phyloP scores from a whole-genome alignment of 2,113 vertebrate genomes.

The Oreochromis spilurus region DNA sequence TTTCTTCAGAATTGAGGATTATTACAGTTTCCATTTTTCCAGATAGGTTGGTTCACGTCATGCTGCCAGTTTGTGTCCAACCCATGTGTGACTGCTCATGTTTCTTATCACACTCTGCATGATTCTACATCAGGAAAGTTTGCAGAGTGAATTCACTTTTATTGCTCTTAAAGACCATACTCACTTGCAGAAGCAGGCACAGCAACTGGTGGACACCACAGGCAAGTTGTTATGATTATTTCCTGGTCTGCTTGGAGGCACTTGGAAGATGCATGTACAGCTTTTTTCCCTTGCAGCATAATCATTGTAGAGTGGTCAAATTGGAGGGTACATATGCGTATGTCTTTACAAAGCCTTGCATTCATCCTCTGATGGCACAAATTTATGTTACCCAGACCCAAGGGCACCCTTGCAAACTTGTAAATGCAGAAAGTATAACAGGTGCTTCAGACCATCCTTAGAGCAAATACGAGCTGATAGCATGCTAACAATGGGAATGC shows the following conservation, averaged over 20 bases:
- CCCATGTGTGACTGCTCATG: not conserved
- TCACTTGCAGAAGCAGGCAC: not conserved
- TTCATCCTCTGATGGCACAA: not conserved
- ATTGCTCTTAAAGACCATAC: not conserved
- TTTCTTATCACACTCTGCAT: not conserved
- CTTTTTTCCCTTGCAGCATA: not conserved
- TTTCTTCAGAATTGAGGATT: not conserved
- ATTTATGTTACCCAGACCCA: not conserved
- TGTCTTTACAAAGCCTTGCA: not conserved
- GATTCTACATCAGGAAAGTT: not conserved
- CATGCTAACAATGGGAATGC: not conserved
- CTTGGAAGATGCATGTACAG: not conserved
- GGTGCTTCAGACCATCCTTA: not conserved
- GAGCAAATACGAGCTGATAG: not conserved
- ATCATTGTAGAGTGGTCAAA: not conserved
- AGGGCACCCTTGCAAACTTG: not conserved
- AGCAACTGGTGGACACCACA: not conserved
- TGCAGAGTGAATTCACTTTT: not conserved
- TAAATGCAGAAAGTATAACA: not conserved
- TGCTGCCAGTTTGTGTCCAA: not conserved
- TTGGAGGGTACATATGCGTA: not conserved
- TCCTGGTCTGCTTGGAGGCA: not conserved
- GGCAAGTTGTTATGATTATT: not conserved
- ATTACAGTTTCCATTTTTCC: not conserved
- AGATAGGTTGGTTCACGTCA: not conserved